phyloP scores from a whole-genome alignment of 2,888 invertebrate species.

The Phasia obesa region DNA sequence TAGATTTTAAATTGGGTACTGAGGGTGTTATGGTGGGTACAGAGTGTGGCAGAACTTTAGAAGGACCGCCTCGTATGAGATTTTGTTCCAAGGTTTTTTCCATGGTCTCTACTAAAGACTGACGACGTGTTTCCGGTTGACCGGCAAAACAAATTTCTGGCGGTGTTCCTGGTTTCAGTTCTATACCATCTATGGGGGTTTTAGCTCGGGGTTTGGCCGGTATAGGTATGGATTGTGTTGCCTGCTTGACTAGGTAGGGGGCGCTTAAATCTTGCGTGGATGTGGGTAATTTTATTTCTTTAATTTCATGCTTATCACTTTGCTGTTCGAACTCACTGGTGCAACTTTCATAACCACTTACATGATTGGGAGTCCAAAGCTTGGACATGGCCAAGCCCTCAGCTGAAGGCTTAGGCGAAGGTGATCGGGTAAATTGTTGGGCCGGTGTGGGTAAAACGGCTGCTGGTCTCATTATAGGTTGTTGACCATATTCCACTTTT shows the following conservation, averaged over 20 bases:
- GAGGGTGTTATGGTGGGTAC: conserved; percentile 84
- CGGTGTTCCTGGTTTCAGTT: conserved; percentile 86
- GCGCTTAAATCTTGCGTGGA: conserved; percentile 82
- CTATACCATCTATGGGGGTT: conserved; percentile 83
- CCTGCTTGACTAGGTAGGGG: conserved; percentile 83
- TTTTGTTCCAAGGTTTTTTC: conserved; percentile 84
- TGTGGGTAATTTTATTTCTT: conserved; percentile 72
- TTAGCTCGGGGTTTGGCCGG: conserved; percentile 76
- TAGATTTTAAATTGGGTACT: conserved; percentile 75
- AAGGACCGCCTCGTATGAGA: conserved; percentile 83
- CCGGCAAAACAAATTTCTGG: conserved; percentile 87
- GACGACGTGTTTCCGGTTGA: conserved; percentile 80
- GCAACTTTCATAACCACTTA: conserved; percentile 76
- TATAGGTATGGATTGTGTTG: conserved; percentile 77
- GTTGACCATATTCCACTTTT: conserved; percentile 79
- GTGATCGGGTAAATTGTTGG: conserved; percentile 79
- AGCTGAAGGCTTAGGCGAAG: conserved; percentile 85
- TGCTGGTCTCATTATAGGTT: conserved; percentile 82
- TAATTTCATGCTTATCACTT: conserved; percentile 74
- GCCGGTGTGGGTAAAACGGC: conserved; percentile 78
- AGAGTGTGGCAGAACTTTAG: conserved; percentile 84
- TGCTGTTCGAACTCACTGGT: conserved; percentile 76
- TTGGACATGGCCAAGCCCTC: conserved; percentile 88
- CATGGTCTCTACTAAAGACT: conserved; percentile 84
- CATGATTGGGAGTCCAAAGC: conserved; percentile 84